A percentile compares a stretch with the other conserved stretches of the same genome.
phyloP scores from a whole-genome alignment of 2,113 vertebrate species.

The Chloropsis hardwickii region DNA sequence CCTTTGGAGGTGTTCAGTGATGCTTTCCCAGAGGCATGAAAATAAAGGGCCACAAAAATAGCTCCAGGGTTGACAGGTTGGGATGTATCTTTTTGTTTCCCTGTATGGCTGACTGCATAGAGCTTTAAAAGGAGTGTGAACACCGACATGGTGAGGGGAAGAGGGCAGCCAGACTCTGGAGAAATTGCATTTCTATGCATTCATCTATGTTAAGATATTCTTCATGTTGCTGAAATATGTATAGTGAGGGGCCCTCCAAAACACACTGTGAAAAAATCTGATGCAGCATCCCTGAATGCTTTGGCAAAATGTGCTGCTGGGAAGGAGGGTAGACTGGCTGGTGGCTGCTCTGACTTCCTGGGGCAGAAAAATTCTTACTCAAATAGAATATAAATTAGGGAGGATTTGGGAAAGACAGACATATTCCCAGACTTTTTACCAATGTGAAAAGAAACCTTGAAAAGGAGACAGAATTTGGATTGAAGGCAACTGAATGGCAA shows the following conservation, averaged over 20 bases:
- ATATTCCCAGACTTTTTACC: not conserved
- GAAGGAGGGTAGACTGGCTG: not conserved
- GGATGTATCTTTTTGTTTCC: slow-evolving; percentile 2
- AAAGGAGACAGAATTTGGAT: not conserved
- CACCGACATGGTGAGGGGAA: not conserved
- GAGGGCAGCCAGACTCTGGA: not conserved
- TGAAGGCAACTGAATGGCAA: not conserved
- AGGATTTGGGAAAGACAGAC: not conserved
- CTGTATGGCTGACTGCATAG: not conserved
- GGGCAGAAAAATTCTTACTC: not conserved
- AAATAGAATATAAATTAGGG: not conserved
- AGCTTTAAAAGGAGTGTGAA: not conserved
- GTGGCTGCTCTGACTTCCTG: not conserved
- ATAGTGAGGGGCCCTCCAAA: not conserved
- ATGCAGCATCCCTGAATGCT: not conserved
- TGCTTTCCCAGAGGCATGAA: not conserved
- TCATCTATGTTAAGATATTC: not conserved
- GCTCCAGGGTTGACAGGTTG: slow-evolving; percentile 9
- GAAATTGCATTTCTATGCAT: not conserved
- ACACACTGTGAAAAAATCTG: not conserved
- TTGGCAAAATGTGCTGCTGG: not conserved
- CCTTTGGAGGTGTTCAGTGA: not conserved
- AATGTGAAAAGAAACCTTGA: not conserved
- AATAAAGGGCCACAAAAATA: not conserved
- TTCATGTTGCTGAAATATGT: not conserved